Base-by-base conservation (phyloP, 2,113 vertebrate species). In the Brachyhypopomus occidentalis region DNA sequence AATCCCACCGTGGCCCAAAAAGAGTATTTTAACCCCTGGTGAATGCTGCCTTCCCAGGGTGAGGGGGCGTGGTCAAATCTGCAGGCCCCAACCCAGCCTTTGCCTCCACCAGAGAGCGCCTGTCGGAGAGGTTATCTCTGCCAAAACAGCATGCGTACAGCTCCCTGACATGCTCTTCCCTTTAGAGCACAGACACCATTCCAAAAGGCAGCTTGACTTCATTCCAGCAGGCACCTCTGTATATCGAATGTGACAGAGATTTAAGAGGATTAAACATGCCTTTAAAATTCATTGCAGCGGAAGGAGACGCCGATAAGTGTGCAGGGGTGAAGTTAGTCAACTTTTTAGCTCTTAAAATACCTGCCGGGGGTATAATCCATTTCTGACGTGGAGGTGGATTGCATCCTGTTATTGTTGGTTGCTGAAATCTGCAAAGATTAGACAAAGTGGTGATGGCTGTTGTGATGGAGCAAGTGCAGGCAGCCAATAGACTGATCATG, bases 201-300 rank as follows among this genome's bases (percentile, higher is more conserved):
- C 78, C 30, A 2, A 78, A 71, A 79, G 71, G 73, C 75, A 25
- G 74, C 81, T 80, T 70, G 38, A 77, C 80, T 81, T 80, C 71
- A 23, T 86, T 73, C 41, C 79, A 83, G 71, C 41, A 11, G 82
- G 64, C 70, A 75, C 58, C 72, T 78, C 78, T 55, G 55, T 80
- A 72, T 77, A 84, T 77, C 73, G 76, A 71, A 84, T 82, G 72
- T 79, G 71, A 64, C 79, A 79, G 52, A 78, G 75, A 82, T 82
- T 86, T 82, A 86, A 79, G 56, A 82, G 79, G 82, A 86, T 86
- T 86, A 79, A 82, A 71, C 16, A n/a, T 71, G 71, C 74, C 64
- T 83, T 86, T 72, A 72, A 72, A 77, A 84, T 81, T 78, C 76
- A 76, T 76, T 25, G 77, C 67, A 63, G 82, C 64, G 36, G 70